These are phyloP conservation scores for Trypoxylon attenuatum DNA, from an alignment of 2,888 invertebrate genomes.

Conservation along the genomic window DNA sequence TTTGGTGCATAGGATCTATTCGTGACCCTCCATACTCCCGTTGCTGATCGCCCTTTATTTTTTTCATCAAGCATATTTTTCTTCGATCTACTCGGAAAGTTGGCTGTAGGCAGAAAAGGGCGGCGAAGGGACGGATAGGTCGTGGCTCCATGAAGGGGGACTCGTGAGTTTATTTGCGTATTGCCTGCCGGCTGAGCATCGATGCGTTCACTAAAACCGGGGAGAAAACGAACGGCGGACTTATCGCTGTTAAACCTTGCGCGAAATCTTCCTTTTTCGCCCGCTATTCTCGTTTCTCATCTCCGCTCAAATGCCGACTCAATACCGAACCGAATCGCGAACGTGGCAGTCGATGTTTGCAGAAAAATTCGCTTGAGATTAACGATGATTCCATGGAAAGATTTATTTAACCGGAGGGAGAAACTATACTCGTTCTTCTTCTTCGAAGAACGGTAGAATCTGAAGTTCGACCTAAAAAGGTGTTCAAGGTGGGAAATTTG, in stretches of 20 bases:
- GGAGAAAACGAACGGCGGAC: conserved; percentile 43
- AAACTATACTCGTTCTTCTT: too few species aligned
- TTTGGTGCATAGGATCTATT: background rate
- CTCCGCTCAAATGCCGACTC: too few species aligned
- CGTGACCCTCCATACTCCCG: conserved; percentile 11
- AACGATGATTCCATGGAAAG: too few species aligned
- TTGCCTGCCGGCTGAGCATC: conserved; percentile 72
- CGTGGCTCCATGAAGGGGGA: conserved; percentile 29
- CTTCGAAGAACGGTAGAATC: background rate
- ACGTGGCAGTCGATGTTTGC: too few species aligned
- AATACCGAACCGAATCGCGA: too few species aligned
- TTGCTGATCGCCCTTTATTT: conserved; percentile 27
- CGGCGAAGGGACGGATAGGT: conserved; percentile 24
- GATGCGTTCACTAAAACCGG: conserved; percentile 58
- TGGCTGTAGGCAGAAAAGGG: conserved; percentile 10
- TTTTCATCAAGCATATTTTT: conserved; percentile 64
- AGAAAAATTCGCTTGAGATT: too few species aligned
- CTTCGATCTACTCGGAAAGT: conserved; percentile 59
- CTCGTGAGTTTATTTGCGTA: conserved; percentile 70
- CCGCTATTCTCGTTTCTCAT: background rate
- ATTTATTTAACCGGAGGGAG: too few species aligned
- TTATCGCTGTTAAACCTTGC: conserved; percentile 50
- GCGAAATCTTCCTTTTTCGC: conserved; percentile 26
- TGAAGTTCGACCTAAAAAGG: background rate
- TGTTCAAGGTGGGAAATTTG: too few species aligned